phyloP scores from a whole-genome alignment of 37 sponge, comb jelly and placozoan genomes.

The Lycopodina hypogea region DNA sequence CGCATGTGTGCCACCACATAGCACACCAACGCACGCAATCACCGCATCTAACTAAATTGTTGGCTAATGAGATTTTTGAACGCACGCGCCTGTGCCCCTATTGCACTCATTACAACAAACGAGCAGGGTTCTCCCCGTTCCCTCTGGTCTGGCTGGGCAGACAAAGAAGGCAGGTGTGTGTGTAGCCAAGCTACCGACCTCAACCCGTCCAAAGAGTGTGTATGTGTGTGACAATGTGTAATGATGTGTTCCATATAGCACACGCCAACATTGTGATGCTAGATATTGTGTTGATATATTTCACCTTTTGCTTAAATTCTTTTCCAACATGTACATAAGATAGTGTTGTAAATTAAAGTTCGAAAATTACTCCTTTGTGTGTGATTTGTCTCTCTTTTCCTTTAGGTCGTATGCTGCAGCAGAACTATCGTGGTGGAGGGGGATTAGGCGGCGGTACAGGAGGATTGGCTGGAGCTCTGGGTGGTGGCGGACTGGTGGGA shows the following conservation, averaged over 20 bases:
- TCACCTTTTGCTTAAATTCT: too few species aligned
- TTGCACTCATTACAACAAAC: constrained; percentile 29
- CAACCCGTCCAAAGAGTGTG: background rate
- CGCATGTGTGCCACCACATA: constrained; percentile 9
- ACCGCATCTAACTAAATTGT: too few species aligned
- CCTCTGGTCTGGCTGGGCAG: background rate
- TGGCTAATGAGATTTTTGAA: too few species aligned
- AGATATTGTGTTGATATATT: too few species aligned
- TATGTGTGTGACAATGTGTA: background rate
- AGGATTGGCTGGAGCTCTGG: too few species aligned
- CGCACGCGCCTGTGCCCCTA: background rate
- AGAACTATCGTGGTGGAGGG: constrained; percentile 21
- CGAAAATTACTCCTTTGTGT: background rate
- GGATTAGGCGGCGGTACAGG: background rate
- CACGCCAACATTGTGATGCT: too few species aligned
- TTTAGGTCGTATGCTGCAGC: constrained; percentile 28
- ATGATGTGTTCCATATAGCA: background rate
- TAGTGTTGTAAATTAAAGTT: too few species aligned
- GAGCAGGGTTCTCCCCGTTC: constrained; percentile 33
- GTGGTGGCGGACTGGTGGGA: too few species aligned
- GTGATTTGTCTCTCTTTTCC: background rate
- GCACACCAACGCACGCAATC: constrained; percentile 10
- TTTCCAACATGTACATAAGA: too few species aligned
- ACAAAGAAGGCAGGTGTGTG: background rate
- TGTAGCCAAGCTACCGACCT: background rate